These are phyloP conservation scores for Chiridota heheva DNA, from an alignment of 35 echinoderm and acorn worm species.

Conservation along the genomic window DNA sequence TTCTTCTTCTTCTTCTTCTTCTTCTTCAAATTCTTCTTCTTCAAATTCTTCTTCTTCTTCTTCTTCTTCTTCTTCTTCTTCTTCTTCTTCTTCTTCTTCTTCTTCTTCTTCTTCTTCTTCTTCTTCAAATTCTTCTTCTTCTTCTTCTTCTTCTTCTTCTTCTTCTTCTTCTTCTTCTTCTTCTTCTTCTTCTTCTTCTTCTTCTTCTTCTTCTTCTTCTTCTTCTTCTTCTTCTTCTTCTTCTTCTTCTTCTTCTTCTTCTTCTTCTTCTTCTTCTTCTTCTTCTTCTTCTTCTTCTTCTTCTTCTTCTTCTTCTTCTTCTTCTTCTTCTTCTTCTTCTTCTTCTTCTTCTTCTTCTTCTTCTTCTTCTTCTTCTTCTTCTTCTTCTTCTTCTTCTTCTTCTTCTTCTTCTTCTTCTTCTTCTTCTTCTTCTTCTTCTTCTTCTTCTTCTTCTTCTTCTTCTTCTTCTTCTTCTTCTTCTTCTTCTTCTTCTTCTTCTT, in stretches of 20 bases:
- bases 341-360: neutral
- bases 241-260: neutral
- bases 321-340: neutral
- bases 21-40: no score
- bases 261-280: neutral
- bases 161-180: neutral
- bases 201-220: neutral
- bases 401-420: neutral
- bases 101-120: neutral
- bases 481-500: neutral
- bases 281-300: neutral
- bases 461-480: neutral
- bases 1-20: neutral
- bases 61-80: neutral
- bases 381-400: neutral
- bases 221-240: neutral
- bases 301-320: neutral
- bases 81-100: neutral
- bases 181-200: neutral
- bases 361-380: neutral
- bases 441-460: neutral
- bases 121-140: no score
- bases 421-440: neutral
- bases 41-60: no score
- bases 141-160: conserved; percentile 9